phyloP scores from a whole-genome alignment of 1,140 invertebrate genomes.

The Gryon sp. region DNA sequence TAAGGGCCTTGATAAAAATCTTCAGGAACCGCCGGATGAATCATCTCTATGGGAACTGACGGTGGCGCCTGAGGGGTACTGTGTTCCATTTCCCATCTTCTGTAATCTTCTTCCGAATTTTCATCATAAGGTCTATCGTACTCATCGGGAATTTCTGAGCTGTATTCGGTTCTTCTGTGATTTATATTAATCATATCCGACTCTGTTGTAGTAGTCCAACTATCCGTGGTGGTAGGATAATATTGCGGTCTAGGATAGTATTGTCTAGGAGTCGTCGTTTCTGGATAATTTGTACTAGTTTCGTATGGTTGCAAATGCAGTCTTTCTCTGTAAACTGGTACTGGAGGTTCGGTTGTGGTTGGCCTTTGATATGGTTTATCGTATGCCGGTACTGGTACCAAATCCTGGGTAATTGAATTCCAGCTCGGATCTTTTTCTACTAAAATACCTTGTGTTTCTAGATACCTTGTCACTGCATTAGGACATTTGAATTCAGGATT shows the following conservation, averaged over 20 bases:
- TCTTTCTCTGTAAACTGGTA: slow-evolving; percentile 52
- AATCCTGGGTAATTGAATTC: slow-evolving; percentile 57
- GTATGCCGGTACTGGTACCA: slow-evolving; percentile 20
- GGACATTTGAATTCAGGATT: slow-evolving; percentile 74
- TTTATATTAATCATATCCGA: slow-evolving; percentile 16
- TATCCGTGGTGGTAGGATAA: slow-evolving; percentile 17
- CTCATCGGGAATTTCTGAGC: not conserved
- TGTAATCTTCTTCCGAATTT: slow-evolving; percentile 4
- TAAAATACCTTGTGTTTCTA: slow-evolving; percentile 58
- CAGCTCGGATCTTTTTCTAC: slow-evolving; percentile 70
- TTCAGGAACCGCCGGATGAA: slow-evolving; percentile 42
- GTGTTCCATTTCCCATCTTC: slow-evolving; percentile 18
- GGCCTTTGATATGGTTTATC: slow-evolving; percentile 1
- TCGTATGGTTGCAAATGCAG: slow-evolving; percentile 18
- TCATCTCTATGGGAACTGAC: slow-evolving; percentile 25
- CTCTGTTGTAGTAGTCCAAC: not conserved
- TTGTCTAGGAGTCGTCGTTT: slow-evolving; percentile 8
- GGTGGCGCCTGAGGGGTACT: slow-evolving; percentile 20
- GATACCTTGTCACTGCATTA: slow-evolving; percentile 66
- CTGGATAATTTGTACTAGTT: slow-evolving; percentile 1
- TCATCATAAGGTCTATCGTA: slow-evolving; percentile 10
- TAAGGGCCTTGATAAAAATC: slow-evolving; percentile 60
- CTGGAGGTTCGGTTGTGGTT: slow-evolving; percentile 13
- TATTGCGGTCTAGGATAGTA: not conserved
- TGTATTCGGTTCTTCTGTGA: not conserved